Conservation (phyloP, 1,140 invertebrate genomes). For the Anthonomus grandis region DNA sequence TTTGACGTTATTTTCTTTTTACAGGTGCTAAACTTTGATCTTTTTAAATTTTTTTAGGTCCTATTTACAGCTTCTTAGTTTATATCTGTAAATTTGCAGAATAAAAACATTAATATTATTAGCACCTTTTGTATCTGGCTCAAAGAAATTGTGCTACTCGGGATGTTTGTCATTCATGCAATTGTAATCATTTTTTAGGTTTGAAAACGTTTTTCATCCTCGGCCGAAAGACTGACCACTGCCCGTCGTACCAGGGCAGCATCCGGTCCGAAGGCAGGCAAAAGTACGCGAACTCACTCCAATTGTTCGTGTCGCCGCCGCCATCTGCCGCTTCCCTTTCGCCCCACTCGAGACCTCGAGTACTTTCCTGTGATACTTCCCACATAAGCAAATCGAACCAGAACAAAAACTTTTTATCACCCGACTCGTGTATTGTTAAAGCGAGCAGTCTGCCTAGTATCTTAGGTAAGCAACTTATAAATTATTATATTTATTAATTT, state of each 20-base stretch:
- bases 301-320: constrained; percentile 58
- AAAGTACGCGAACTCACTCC: constrained; percentile 50
- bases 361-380: constrained; percentile 44
- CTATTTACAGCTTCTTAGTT: too few relatives aligned
- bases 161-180: too few relatives aligned
- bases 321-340: constrained; percentile 48
- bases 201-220: constrained; percentile 79
- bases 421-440: constrained; percentile 62
- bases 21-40: too few relatives aligned
- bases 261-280: constrained; percentile 37
- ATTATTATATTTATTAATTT: too few relatives aligned
- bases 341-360: constrained; percentile 43
- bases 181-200: constrained; percentile 59
- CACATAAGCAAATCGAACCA: constrained; percentile 43
- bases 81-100: too few relatives aligned
- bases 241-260: constrained; percentile 42
- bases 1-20: too few relatives aligned
- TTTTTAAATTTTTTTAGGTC: too few relatives aligned
- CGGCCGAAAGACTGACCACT: constrained; percentile 50
- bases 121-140: too few relatives aligned
- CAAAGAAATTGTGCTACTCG: too few relatives aligned
- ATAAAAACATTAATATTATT: too few relatives aligned
- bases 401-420: constrained; percentile 55
- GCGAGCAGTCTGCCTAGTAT: constrained; percentile 75
- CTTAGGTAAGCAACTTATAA: constrained; percentile 55